Evolutionary conservation across 64 coral and sea anemone genomes (phyloP).

Genomic region (Dendrophyllia cribrosa): DNA sequence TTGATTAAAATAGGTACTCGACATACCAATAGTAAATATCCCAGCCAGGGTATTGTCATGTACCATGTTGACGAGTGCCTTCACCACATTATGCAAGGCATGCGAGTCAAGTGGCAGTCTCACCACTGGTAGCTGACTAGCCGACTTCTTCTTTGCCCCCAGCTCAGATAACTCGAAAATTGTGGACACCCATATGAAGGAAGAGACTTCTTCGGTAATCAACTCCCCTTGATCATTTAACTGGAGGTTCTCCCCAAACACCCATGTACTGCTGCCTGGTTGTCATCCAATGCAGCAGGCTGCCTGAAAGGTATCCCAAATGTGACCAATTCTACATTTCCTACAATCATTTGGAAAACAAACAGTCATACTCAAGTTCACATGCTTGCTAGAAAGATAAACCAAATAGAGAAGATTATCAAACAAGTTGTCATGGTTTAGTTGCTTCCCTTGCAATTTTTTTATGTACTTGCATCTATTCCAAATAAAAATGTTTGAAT

Average conservation of each 20-base stretch:
- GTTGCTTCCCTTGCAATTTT: no score
- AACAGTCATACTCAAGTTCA: background rate
- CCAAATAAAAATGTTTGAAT: no score
- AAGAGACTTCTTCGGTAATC: background rate
- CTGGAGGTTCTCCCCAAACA: conserved; percentile 17
- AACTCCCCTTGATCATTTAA: background rate
- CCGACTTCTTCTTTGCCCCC: background rate
- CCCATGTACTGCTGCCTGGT: conserved; percentile 16
- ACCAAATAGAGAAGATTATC: background rate
- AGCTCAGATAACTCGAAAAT: background rate
- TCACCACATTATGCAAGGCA: background rate
- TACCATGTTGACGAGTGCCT: background rate
- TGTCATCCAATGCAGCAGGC: conserved; percentile 10
- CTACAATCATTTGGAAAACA: background rate
- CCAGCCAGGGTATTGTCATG: conserved; percentile 35
- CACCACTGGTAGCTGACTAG: background rate
- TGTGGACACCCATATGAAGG: background rate
- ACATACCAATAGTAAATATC: conserved; percentile 25
- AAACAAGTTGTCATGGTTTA: background rate
- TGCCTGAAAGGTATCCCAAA: conserved; percentile 17
- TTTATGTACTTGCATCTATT: no score
- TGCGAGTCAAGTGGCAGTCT: background rate
- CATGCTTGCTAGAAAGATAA: background rate
- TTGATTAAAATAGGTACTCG: no score
- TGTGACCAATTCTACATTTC: background rate